These are phyloP conservation scores for Megaceryle torquata DNA, from an alignment of 2,113 vertebrate species.

Conservation along the genomic window DNA sequence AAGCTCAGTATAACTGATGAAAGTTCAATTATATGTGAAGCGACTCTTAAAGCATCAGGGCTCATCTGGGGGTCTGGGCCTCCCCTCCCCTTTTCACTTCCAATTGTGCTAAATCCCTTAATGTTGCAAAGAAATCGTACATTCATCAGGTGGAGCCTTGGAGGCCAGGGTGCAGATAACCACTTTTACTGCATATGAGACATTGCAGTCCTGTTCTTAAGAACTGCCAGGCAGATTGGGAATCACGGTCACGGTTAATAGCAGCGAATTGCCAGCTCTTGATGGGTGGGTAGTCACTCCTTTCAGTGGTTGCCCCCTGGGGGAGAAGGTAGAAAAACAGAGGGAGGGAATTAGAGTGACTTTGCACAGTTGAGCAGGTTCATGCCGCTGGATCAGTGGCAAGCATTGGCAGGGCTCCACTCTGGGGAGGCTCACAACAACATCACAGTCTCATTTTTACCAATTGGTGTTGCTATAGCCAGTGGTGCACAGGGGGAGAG, in stretches of 20 bases:
- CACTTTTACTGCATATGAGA: slow-evolving; percentile 81
- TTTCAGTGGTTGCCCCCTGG: slow-evolving; percentile 84
- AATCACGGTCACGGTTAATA: slow-evolving; percentile 84
- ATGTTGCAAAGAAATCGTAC: slow-evolving; percentile 57
- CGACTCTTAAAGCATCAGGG: slow-evolving; percentile 73
- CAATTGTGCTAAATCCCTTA: slow-evolving; percentile 70
- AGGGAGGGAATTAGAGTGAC: slow-evolving; percentile 86
- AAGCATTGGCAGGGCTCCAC: slow-evolving; percentile 82
- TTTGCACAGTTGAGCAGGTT: slow-evolving; percentile 84
- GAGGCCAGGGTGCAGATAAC: slow-evolving; percentile 77
- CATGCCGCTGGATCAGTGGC: slow-evolving; percentile 83
- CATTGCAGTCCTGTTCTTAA: slow-evolving; percentile 78
- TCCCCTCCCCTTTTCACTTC: slow-evolving; percentile 60
- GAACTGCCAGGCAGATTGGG: slow-evolving; percentile 81
- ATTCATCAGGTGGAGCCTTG: slow-evolving; percentile 74
- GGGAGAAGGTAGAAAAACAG: slow-evolving; percentile 87
- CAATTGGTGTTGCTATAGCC: slow-evolving; percentile 80
- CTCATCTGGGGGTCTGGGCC: slow-evolving; percentile 69
- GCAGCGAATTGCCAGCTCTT: slow-evolving; percentile 84
- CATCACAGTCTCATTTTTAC: slow-evolving; percentile 82
- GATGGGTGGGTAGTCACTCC: slow-evolving; percentile 86
- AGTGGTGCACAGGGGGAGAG: slow-evolving; percentile 72
- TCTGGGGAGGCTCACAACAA: slow-evolving; percentile 80
- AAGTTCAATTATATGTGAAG: slow-evolving; percentile 76
- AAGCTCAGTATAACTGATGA: slow-evolving; percentile 59